Conservation (phyloP, 2,888 invertebrate species). For the Augiades crinisus region DNA sequence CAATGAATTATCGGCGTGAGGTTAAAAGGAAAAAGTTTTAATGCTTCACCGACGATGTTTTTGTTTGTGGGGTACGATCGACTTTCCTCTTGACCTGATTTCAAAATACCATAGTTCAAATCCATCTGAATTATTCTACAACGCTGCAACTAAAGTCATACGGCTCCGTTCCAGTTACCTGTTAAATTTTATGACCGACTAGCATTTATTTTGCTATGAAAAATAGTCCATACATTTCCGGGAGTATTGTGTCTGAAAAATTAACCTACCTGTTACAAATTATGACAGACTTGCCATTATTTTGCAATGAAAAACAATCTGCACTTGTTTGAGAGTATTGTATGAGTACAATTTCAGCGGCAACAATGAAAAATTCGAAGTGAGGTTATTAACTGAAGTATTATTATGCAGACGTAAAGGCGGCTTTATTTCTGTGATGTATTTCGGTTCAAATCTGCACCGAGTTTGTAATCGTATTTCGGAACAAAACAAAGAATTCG, state of each 20-base stretch:
- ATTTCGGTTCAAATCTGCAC: no score
- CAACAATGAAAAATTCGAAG: constrained; percentile 1
- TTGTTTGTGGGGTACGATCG: not conserved
- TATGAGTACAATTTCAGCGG: constrained; percentile 2
- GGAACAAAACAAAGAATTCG: not conserved
- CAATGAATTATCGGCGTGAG: not conserved
- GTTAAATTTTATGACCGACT: constrained; percentile 4
- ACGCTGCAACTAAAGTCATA: not conserved
- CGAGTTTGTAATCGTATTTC: not conserved
- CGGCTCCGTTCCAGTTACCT: not conserved
- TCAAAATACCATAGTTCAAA: constrained; percentile 4
- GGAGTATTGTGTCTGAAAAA: no score
- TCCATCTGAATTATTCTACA: constrained; percentile 11
- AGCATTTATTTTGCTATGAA: not conserved
- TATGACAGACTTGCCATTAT: not conserved
- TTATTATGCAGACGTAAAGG: not conserved
- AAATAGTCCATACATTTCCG: no score
- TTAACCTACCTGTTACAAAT: constrained; percentile 5
- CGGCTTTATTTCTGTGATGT: no score
- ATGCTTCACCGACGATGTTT: not conserved
- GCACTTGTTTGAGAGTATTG: constrained; percentile 2
- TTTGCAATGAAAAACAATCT: not conserved
- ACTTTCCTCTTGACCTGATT: constrained; percentile 14
- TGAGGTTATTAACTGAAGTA: not conserved
- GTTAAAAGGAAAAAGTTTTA: constrained; percentile 1